Base-by-base conservation (phyloP, 2,888 invertebrate species). In the Zele albiditarsus region DNA sequence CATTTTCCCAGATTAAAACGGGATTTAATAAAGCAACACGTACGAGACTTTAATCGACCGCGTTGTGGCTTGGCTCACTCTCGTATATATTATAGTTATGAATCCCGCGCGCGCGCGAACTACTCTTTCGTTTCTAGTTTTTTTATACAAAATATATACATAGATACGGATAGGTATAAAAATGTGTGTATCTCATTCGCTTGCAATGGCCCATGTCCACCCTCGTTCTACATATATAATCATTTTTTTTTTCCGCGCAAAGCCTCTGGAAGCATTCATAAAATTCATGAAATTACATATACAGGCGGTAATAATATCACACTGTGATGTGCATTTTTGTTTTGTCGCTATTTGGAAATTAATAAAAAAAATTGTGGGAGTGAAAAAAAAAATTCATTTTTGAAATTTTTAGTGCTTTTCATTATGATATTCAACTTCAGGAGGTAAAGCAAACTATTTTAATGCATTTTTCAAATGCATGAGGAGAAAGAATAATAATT, bases 21-120 rank as follows among this genome's bases (percentile, higher is more conserved):
- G 83, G 84, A 87, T 87, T 86, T 86, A 86, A 87, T 86, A 87
- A 86, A 86, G 84, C 86, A 84, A 86, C 38, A 38, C 85, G 84
- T 86, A 85, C 84, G 85, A 84, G 84, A 82, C 80, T 84, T 85
- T 86, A 87, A 86, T 85, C 86, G 85, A 84, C 82, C 84, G 76
- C 81, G 78, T 57, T 77, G 78, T 75, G 82, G 81, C 79, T 79
- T 71, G 81, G 79, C 80, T 80, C 80, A 70, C 76, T 77, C 80
- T 74, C 53, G 53, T 20, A 53, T 53, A 53, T 53, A 23, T 53
- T 46, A 6, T 71, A 53, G 70, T 60, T 23, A 68, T 65, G 42
- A 70, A 62, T 68, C 73, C 77, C 66, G 67, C 33, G 69, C 38
- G 27, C 33, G 75, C 71, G 69, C 74, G 71, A 25, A 8, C 10